Evolutionary conservation across 2,113 vertebrate species (phyloP), one percentile per base, ranked within the genome.

Genomic region (Papio anubis): DNA sequence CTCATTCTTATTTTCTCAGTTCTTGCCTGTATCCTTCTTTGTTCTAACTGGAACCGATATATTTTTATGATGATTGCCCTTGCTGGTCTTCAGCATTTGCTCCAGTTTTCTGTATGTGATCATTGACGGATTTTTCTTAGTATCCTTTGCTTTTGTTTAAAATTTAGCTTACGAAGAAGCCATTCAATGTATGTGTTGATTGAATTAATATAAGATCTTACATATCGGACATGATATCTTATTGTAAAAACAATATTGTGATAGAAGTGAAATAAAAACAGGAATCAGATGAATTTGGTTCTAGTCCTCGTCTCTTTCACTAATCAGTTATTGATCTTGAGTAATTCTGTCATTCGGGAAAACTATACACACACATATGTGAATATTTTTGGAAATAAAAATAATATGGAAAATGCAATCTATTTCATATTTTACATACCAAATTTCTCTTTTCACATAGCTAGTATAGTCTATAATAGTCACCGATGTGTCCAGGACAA

Each of bases 401-500:
- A 23, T 90, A 61, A 64, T 64, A 59, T 59, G 5, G 10, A 79
- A 72, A 52, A 45, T 30, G 6, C 13, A 79, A 88, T 92, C 0
- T 30, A 89, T 75, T n/a, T 73, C n/a, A 18, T 73, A 32, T 92
- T 93, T 73, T 64, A 14, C 2, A 35, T 40, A 23, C 25, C 66
- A 35, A 48, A 55, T 93, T 93, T 59, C 25, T 70, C 17, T 84
- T 81, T 90, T 73, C 30, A 89, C 21, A 9, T 86, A 11, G 48
- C 18, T 13, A 55, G 7, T 16, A 50, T n/a, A 55, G 25, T 23
- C 5, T 83, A n/a, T 50, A 12, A 75, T 16, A 21, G 3, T n/a
- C 25, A 13, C 0, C 20, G 40, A 0, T 27, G 5, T 86, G 2
- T 59, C 2, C 40, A 66, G 59, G 4, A 78, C 1, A 73, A 9